These are phyloP conservation scores for Mycetomoellerius zeteki DNA, from an alignment of 1,140 invertebrate species.

Conservation along the genomic window DNA sequence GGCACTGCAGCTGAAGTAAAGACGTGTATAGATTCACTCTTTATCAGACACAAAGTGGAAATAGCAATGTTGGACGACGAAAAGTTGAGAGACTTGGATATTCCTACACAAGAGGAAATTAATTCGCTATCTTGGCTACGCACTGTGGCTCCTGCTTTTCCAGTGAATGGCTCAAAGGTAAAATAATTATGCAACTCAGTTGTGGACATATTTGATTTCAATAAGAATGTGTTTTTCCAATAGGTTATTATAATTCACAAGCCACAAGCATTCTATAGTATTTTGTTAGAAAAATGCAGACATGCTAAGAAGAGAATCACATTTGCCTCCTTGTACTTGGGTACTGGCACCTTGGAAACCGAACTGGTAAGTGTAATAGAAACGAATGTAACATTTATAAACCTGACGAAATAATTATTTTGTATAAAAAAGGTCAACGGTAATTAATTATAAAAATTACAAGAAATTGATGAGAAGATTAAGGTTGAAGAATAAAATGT, in stretches of 20 bases:
- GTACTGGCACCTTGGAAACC: slow-evolving; percentile 94
- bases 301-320: slow-evolving; percentile 93
- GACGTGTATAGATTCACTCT: neutral
- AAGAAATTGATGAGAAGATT: neutral
- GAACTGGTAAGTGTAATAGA: slow-evolving; percentile 89
- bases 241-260: slow-evolving; percentile 91
- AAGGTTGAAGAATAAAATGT: neutral
- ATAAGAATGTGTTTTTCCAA: slow-evolving; percentile 45
- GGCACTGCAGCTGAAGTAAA: slow-evolving; percentile 39
- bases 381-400: neutral
- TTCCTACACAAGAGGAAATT: slow-evolving; percentile 72
- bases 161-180: slow-evolving; percentile 90
- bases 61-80: slow-evolving; percentile 80
- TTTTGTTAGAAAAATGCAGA: slow-evolving; percentile 90
- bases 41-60: slow-evolving; percentile 72
- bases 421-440: neutral
- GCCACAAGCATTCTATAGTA: slow-evolving; percentile 92
- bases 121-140: slow-evolving; percentile 89
- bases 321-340: slow-evolving; percentile 97
- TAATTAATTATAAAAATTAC: neutral
- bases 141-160: slow-evolving; percentile 91
- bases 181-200: neutral
- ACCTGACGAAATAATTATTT: neutral
- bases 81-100: slow-evolving; percentile 72
- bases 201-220: slow-evolving; percentile 24